Conservation (phyloP, 2,797 vertebrate genomes). For the Yasuhikotakia modesta region DNA sequence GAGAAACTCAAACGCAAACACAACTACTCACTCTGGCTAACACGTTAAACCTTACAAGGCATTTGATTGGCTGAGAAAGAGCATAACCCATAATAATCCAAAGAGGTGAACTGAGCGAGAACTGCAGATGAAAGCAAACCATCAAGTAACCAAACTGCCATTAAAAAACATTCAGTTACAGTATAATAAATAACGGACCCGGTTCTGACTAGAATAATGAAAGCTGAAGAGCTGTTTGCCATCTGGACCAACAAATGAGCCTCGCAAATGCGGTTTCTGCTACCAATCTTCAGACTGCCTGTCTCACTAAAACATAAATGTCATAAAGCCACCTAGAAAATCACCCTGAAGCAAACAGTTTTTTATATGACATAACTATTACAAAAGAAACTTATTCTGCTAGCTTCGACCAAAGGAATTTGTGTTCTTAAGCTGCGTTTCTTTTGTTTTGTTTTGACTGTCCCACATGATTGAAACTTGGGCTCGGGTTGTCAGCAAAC, state of each 20-base stretch:
- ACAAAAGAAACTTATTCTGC: conserved; percentile 1
- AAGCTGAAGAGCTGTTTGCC: neutral
- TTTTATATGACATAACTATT: neutral
- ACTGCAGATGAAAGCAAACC: neutral
- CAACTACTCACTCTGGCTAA: conserved; percentile 23
- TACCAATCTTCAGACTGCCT: neutral
- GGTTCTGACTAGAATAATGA: neutral
- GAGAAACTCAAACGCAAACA: conserved; percentile 34
- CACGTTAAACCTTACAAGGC: conserved; percentile 2
- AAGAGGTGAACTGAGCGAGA: neutral
- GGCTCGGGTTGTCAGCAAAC: conserved; percentile 14
- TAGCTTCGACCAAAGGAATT: conserved; percentile 15
- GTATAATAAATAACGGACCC: neutral
- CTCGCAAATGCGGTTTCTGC: neutral
- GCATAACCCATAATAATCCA: neutral
- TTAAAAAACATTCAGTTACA: neutral
- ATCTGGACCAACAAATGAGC: neutral
- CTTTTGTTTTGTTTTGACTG: neutral
- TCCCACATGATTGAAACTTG: neutral
- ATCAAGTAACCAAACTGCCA: neutral
- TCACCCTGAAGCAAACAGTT: neutral
- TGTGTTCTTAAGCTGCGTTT: neutral
- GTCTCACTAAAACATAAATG: neutral
- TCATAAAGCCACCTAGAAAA: neutral
- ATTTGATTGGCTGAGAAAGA: neutral